Evolutionary conservation across 2,888 invertebrate genomes (phyloP), one percentile per base, ranked within the genome.

Genomic region (Masnerella sp.): DNA sequence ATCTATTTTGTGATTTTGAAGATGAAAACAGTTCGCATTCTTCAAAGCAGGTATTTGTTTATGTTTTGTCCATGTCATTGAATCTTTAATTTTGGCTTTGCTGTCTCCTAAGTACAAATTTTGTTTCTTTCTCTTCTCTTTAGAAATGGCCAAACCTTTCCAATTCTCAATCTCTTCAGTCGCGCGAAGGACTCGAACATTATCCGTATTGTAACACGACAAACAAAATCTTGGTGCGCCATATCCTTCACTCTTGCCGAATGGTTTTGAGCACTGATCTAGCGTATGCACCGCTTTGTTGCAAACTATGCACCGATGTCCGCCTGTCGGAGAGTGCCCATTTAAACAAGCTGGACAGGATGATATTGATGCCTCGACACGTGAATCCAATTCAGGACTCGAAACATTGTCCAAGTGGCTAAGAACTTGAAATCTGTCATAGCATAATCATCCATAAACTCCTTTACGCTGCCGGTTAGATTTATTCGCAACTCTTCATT

Each of bases 251-350:
- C 5, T 9, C 7, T 36, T 14, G n/a, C 25, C 40, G 22, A 12
- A 14, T 12, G 54, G 25, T 15, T 15, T 25, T 8, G 54, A 54
- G 22, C 54, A 54, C 5, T 17, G 11, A 11, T 54, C 28, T 20
- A 54, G 11, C 1, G 54, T 32, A 15, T 54, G 54, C 2, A 54
- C 54, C 5, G 54, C 22, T 32, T 22, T 11, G 5, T 25, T 17
- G 38, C 54, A 54, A 2, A 22, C 22, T 7, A 36, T 38, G 25
- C 54, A 54, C 3, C 18, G 11, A 51, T 51, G 51, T 17, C 17
- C 5, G 1, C 25, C 25, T 5, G 25, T 25, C 7, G 25, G 25
- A n/a, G n/a, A n/a, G 25, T 25, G 5, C 25, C 25, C 25, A 7
- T 25, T 25, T 25, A 5, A 5, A 25, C 25, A 25, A 5, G 25